Conservation (phyloP, 2,113 vertebrate genomes). For the Mobula hypostoma region DNA sequence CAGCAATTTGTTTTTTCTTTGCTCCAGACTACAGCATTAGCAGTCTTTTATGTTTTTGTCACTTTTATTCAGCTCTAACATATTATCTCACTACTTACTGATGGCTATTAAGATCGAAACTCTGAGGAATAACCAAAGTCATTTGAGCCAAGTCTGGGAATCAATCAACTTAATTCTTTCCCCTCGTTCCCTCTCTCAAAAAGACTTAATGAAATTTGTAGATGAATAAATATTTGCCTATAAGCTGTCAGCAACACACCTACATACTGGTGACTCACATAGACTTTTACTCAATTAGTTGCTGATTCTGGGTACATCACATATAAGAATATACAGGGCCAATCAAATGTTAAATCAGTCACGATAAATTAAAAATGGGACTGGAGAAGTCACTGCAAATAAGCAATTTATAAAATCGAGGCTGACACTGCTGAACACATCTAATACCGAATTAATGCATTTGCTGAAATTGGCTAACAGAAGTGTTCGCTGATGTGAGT, state of each 20-base stretch:
- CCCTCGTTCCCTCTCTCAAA: not conserved
- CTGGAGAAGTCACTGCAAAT: not conserved
- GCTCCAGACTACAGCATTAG: too few species aligned
- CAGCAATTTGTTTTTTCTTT: too few species aligned
- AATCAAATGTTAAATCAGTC: not conserved
- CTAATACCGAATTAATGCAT: not conserved
- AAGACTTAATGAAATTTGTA: not conserved
- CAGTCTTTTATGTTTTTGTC: too few species aligned
- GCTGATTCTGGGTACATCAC: not conserved
- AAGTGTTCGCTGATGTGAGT: not conserved
- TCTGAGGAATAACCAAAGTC: not conserved
- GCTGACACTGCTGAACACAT: not conserved
- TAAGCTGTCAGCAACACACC: too few species aligned
- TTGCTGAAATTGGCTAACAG: not conserved
- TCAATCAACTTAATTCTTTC: not conserved
- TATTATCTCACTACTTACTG: too few species aligned
- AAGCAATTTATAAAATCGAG: not conserved
- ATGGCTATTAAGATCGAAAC: not conserved
- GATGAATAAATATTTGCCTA: too few species aligned
- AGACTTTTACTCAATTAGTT: not conserved
- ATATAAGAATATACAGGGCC: not conserved
- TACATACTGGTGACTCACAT: too few species aligned
- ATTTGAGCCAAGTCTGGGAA: not conserved
- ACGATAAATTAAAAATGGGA: not conserved
- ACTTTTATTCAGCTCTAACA: not conserved